Conservation (phyloP, 2,888 invertebrate genomes). For the Epiblema foenella region DNA sequence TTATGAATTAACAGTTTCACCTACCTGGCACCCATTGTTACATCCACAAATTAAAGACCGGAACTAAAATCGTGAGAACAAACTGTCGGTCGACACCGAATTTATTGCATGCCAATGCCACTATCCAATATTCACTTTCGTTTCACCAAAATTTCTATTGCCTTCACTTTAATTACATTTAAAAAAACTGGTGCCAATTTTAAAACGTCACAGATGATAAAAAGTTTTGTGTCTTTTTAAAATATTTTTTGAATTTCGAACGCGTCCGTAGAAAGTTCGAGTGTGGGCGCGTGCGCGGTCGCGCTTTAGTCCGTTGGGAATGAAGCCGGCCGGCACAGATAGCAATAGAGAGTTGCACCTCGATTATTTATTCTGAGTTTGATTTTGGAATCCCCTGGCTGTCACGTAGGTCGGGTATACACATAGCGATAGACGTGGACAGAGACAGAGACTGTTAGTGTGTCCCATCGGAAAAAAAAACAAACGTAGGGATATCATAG, state of each 20-base stretch:
- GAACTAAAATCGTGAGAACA: constrained; percentile 48
- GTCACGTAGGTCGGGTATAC: constrained; percentile 33
- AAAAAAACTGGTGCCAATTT: constrained; percentile 49
- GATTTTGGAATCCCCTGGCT: constrained; percentile 38
- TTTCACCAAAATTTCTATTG: constrained; percentile 51
- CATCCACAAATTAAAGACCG: constrained; percentile 49
- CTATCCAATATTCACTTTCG: constrained; percentile 58
- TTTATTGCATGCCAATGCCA: constrained; percentile 44
- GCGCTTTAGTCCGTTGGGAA: constrained; percentile 67
- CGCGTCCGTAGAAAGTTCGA: constrained; percentile 74
- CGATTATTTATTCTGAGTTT: constrained; percentile 43
- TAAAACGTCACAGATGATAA: constrained; percentile 21
- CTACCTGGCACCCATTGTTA: constrained; percentile 75
- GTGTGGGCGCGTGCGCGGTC: constrained; percentile 75
- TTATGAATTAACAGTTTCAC: constrained; percentile 25
- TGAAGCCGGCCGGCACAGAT: constrained; percentile 61
- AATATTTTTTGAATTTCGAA: constrained; percentile 45
- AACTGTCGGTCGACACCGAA: constrained; percentile 45
- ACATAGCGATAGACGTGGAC: too few species aligned
- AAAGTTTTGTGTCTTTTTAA: constrained; percentile 29
- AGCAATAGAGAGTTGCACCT: constrained; percentile 47
- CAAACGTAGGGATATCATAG: too few species aligned
- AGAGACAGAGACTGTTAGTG: too few species aligned
- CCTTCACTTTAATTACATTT: constrained; percentile 42
- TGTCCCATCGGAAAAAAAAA: too few species aligned